phyloP scores from a whole-genome alignment of 2,888 invertebrate genomes.

The Diplolepis rosae region DNA sequence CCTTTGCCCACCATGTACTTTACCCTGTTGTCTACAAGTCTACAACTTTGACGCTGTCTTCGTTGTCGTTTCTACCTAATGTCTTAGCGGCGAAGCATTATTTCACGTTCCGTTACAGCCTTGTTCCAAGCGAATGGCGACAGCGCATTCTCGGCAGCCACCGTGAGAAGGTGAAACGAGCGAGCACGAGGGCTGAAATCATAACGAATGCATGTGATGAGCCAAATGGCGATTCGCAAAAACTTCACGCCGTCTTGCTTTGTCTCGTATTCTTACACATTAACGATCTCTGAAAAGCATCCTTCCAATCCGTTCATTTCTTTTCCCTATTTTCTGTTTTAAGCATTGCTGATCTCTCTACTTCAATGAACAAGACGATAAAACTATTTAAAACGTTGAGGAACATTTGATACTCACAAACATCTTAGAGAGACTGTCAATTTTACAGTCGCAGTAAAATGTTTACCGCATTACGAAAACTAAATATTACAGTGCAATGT shows the following conservation, averaged over 20 bases:
- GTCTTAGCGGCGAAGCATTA: constrained; percentile 24
- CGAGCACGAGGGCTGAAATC: background rate
- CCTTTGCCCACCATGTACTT: background rate
- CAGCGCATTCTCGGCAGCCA: constrained; percentile 5
- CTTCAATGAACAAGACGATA: background rate
- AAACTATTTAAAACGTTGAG: background rate
- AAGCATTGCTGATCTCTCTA: too few species aligned
- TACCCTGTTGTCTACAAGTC: background rate
- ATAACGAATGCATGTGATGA: constrained; percentile 20
- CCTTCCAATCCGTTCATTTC: background rate
- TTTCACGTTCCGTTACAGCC: constrained; percentile 27
- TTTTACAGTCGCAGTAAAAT: background rate
- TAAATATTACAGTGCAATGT: too few species aligned
- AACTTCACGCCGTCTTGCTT: background rate
- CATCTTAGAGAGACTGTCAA: background rate
- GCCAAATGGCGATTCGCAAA: background rate
- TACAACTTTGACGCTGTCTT: constrained; percentile 12
- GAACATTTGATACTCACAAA: background rate
- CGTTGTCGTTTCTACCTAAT: constrained; percentile 27
- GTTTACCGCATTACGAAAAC: too few species aligned
- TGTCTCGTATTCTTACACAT: background rate
- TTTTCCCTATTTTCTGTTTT: background rate
- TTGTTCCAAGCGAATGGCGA: constrained; percentile 16
- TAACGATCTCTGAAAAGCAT: constrained; percentile 7
- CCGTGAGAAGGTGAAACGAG: constrained; percentile 1